Evolutionary conservation across 2,797 vertebrate species (phyloP).

Genomic region (Phyllotis vaccarum): DNA sequence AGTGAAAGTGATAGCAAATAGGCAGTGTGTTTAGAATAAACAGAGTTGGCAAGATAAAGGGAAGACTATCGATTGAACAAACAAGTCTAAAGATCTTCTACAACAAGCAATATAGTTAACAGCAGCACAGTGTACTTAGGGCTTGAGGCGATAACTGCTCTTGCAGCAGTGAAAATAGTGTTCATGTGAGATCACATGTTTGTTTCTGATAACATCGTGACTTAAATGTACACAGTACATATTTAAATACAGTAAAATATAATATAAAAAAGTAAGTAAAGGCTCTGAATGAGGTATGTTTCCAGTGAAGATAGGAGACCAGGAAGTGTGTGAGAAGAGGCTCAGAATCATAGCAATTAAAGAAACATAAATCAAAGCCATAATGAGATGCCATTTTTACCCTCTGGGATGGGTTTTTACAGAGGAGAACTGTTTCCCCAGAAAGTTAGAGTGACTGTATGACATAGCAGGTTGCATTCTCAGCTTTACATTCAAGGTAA

Average conservation of each 20-base stretch:
- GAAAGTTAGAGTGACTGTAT: conserved; percentile 25
- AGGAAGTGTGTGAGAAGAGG: background rate
- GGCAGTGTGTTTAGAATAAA: conserved; percentile 27
- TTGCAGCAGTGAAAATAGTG: background rate
- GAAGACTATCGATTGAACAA: background rate
- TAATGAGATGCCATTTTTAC: conserved; percentile 18
- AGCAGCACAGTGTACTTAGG: background rate
- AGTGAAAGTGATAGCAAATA: background rate
- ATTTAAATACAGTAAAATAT: background rate
- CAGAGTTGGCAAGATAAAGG: background rate
- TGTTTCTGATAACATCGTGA: background rate
- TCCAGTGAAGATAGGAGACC: conserved; percentile 5
- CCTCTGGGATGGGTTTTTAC: background rate
- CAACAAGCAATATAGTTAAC: background rate
- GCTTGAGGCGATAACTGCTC: background rate
- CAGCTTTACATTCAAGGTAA: conserved; percentile 11
- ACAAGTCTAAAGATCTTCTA: background rate
- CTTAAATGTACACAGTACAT: conserved; percentile 9
- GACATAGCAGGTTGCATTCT: background rate
- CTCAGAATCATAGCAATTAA: conserved; percentile 11
- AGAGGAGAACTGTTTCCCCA: background rate
- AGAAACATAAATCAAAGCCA: conserved; percentile 6
- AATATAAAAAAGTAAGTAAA: background rate
- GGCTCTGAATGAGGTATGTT: background rate
- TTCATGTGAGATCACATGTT: background rate